These are phyloP conservation scores for Porites cylindrica DNA, from an alignment of 92 coral and sea anemone species.

Conservation along the genomic window DNA sequence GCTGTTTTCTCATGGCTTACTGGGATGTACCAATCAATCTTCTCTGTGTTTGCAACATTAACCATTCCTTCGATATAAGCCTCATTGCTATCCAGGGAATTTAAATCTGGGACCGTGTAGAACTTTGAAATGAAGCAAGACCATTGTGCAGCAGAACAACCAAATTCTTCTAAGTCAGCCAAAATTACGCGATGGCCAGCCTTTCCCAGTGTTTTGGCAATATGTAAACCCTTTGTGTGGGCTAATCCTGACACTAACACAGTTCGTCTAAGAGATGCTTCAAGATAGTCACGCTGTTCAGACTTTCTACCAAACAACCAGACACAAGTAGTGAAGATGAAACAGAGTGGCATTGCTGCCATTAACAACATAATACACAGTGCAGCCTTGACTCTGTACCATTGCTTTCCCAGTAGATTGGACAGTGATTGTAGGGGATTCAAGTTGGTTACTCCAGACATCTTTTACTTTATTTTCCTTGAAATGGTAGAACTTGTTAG, in stretches of 20 bases:
- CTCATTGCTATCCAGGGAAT: conserved; percentile 22
- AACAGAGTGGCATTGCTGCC: conserved; percentile 19
- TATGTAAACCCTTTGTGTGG: conserved; percentile 53
- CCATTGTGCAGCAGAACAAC: conserved; percentile 59
- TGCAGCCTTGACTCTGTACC: conserved; percentile 36
- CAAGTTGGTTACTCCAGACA: neutral
- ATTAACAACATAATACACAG: conserved; percentile 5
- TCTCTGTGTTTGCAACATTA: conserved; percentile 46
- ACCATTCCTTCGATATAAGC: conserved; percentile 56
- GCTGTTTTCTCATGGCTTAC: conserved; percentile 57
- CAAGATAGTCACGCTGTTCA: neutral
- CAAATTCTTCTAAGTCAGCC: conserved; percentile 49
- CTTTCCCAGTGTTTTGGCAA: conserved; percentile 49
- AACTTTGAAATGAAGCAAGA: conserved; percentile 45
- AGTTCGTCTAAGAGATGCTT: conserved; percentile 38
- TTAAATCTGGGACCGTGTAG: conserved; percentile 52
- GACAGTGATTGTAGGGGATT: neutral
- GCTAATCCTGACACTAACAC: conserved; percentile 48
- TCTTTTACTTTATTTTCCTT: neutral
- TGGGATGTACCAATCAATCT: conserved; percentile 69
- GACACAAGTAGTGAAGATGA: neutral
- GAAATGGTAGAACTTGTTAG: neutral
- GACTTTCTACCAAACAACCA: conserved; percentile 28
- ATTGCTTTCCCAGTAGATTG: neutral
- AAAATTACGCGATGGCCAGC: conserved; percentile 63